Evolutionary conservation across 2,797 vertebrate species (phyloP).

Genomic region (Champsocephalus esox): DNA sequence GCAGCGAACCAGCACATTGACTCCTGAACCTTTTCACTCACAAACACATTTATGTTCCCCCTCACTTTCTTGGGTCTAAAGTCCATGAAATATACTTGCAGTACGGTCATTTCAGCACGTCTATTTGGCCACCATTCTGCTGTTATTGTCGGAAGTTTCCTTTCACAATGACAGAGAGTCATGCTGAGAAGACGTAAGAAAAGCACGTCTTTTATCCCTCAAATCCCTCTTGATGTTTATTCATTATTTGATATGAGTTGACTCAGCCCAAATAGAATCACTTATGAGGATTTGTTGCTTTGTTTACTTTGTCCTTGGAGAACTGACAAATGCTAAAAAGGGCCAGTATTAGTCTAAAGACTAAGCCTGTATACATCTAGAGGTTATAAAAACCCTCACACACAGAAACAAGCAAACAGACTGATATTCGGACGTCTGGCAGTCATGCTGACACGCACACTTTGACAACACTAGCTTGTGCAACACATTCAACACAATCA

Average conservation of each 20-base stretch:
- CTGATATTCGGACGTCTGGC: constrained; percentile 51
- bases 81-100: not conserved
- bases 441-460: constrained; percentile 62
- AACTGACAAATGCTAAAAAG: constrained; percentile 49
- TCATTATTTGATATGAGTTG: constrained; percentile 66
- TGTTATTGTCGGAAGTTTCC: not conserved
- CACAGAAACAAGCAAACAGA: constrained; percentile 57
- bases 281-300: constrained; percentile 67
- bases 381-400: constrained; percentile 66
- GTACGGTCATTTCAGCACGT: not conserved
- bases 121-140: not conserved
- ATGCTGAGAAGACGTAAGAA: constrained; percentile 27
- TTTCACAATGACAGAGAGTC: constrained; percentile 16
- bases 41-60: not conserved
- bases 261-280: constrained; percentile 64
- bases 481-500: constrained; percentile 63
- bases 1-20: constrained; percentile 31
- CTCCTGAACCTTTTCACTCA: constrained; percentile 19
- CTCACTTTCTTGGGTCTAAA: not conserved
- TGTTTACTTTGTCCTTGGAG: constrained; percentile 17
- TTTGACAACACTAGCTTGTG: constrained; percentile 60
- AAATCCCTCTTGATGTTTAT: constrained; percentile 49
- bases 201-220: constrained; percentile 36
- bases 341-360: constrained; percentile 50
- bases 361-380: constrained; percentile 55